These are phyloP conservation scores for Calyptomena viridis DNA, from an alignment of 2,113 vertebrate species.

Conservation along the genomic window DNA sequence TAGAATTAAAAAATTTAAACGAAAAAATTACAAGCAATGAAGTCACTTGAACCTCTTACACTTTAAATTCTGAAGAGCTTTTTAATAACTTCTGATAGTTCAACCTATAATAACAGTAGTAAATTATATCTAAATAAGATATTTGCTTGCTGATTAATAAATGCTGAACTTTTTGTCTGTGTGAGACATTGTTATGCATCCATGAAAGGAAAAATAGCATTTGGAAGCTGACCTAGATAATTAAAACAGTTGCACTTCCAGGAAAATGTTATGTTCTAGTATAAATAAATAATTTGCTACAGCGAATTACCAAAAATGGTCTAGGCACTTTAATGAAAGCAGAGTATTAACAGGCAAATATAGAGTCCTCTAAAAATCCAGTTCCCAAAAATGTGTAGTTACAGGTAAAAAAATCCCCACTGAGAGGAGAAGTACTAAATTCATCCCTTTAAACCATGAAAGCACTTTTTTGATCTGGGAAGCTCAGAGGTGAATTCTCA, in stretches of 20 bases:
- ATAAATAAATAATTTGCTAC: neutral
- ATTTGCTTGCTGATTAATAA: neutral
- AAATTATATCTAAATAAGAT: neutral
- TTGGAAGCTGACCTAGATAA: neutral
- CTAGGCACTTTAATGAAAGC: neutral
- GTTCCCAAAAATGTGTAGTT: neutral
- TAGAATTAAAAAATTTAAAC: constrained; percentile 38
- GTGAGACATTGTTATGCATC: neutral
- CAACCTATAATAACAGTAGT: neutral
- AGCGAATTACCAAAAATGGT: neutral
- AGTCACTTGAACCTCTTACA: neutral
- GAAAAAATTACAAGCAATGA: constrained; percentile 18
- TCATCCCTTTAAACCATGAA: neutral
- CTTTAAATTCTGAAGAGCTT: neutral
- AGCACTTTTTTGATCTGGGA: neutral
- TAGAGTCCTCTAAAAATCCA: neutral
- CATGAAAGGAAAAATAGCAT: neutral
- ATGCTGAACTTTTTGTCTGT: neutral
- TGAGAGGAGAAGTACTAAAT: neutral
- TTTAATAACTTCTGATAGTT: neutral
- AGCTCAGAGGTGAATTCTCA: neutral
- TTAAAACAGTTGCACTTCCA: neutral
- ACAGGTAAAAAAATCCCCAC: neutral
- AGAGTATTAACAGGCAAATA: neutral
- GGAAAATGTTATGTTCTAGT: neutral